Base-by-base conservation (phyloP, 1,140 invertebrate genomes). In the Meloidogyne floridensis region DNA sequence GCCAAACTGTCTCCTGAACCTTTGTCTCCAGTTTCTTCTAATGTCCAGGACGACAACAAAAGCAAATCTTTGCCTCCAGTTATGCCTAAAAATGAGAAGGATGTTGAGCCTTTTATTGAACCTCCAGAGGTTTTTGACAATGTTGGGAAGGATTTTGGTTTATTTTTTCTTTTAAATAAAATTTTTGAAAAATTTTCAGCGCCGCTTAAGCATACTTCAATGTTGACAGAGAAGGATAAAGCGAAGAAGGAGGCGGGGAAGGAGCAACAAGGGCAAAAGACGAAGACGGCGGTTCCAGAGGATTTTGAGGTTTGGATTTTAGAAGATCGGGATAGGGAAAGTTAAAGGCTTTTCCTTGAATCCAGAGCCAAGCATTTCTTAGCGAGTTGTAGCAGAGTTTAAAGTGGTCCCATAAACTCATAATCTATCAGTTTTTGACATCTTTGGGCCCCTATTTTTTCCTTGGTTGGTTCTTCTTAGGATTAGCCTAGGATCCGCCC, bases 91-190 rank as follows among this genome's bases (percentile, higher is more conserved):
- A n/a, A 47, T 7, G 72, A 13, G 13, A 74, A 74, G 20, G n/a
- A 15, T 47, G 15, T 74, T 32, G 43, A 74, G 18, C 72, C 43
- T 47, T 74, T 54, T 74, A 47, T 47, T 32, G 72, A 54, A 54
- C n/a, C 43, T 47, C 72, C 43, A n/a, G 51, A 54, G 18, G 51
- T 47, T 32, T 47, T 47, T 74, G 72, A 47, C 18, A 54, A 54
- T 74, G 43, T 47, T 8, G 72, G 72, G 13, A 74, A 74, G 15
- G 72, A 74, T 54, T 47, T 20, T 74, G 51, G 43, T 74, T 65
- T 7, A n/a, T n/a, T 65, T 18, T 65, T 6, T n/a, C n/a, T 18
- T 59, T 59, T 1, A 32, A 32, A 32, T 32, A 32, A 32, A 32
- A 32, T 32, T 13, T 59, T 59, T 59, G 0, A 15, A 3, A 3